A percentile compares a stretch with the other conserved stretches of the same genome.
Conservation (phyloP, 2,113 vertebrate genomes). For the Aegithalos caudatus region DNA sequence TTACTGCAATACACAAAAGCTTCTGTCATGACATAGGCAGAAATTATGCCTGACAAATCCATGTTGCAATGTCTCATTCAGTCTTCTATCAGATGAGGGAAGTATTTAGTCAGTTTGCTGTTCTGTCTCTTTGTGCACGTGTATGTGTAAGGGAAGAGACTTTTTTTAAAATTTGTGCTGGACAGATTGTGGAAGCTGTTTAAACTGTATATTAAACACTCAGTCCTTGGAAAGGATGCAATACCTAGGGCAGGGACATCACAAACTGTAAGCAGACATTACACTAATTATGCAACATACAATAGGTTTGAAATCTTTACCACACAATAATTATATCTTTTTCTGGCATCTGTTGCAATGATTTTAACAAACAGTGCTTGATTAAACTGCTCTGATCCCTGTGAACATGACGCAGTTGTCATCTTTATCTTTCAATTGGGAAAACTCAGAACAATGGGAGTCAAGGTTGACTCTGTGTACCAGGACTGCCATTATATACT, state of each 20-base stretch:
- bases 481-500: not conserved
- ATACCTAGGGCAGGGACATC: not conserved
- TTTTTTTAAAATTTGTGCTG: not conserved
- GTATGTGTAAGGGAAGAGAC: not conserved
- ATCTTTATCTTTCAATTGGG: not conserved
- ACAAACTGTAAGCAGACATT: not conserved
- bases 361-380: not conserved
- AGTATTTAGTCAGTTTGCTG: not conserved
- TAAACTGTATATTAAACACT: not conserved
- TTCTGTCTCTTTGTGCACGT: not conserved
- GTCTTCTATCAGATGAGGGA: not conserved
- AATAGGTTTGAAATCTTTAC: not conserved
- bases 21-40: not conserved
- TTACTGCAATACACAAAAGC: not conserved
- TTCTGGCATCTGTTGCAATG: constrained; percentile 10
- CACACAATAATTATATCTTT: not conserved
- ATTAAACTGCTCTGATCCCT: not conserved
- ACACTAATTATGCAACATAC: not conserved
- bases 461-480: not conserved
- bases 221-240: not conserved
- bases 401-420: not conserved
- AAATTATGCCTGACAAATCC: constrained; percentile 9
- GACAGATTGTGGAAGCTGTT: not conserved
- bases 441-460: not conserved
- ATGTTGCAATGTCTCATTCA: not conserved